Percentiles rank a stretch among this genome's conserved stretches.
phyloP scores from a whole-genome alignment of 2,888 invertebrate species.

The Mylabris sibirica region DNA sequence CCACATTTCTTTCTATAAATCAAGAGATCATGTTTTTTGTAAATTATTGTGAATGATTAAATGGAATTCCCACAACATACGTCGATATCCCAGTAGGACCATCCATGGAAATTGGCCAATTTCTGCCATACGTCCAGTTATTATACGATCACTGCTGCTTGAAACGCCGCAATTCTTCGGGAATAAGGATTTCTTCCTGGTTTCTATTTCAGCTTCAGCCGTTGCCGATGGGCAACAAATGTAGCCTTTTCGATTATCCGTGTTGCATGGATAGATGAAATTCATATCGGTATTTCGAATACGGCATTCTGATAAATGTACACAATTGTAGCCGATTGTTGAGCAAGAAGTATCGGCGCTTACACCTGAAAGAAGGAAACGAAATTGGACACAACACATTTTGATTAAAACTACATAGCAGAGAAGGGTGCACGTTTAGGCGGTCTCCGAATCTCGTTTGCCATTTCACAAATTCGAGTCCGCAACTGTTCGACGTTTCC shows the following conservation, averaged over 20 bases:
- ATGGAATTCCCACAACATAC: too few relatives aligned
- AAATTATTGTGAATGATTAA: too few relatives aligned
- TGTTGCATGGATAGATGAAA: constrained; percentile 7
- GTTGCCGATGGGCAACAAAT: background rate
- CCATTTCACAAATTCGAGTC: too few relatives aligned
- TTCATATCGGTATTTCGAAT: background rate
- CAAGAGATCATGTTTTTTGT: background rate
- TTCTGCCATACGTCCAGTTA: constrained; percentile 62
- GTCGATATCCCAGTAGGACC: constrained; percentile 61
- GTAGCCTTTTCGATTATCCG: background rate
- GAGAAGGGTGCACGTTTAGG: too few relatives aligned
- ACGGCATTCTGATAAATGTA: constrained; percentile 3
- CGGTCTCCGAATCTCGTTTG: too few relatives aligned
- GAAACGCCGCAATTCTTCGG: background rate
- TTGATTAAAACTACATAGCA: too few relatives aligned
- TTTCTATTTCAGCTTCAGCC: background rate
- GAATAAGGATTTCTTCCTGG: background rate
- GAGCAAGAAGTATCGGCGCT: constrained; percentile 2
- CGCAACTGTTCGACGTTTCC: too few relatives aligned
- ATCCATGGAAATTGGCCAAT: constrained; percentile 70
- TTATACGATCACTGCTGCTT: constrained; percentile 52
- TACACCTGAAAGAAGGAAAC: constrained; percentile 7
- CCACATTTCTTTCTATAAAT: constrained; percentile 14
- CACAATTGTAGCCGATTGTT: background rate
- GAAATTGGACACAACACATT: too few relatives aligned